Evolutionary conservation across 2,113 vertebrate genomes (phyloP).

Genomic region (Tachuris rubrigastra): DNA sequence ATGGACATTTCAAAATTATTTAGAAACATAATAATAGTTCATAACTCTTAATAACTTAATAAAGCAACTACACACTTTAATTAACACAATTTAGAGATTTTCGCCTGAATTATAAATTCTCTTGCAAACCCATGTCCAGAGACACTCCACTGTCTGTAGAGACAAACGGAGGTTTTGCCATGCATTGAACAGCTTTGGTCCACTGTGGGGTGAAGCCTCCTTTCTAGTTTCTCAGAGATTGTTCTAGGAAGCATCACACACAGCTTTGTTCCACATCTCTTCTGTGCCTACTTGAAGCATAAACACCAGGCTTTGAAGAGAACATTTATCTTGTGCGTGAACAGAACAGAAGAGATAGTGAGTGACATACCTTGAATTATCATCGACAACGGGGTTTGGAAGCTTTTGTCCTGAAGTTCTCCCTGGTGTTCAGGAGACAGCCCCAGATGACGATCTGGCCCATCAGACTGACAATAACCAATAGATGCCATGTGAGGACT

Average conservation of each 20-base stretch:
- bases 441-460: accelerated
- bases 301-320: background rate
- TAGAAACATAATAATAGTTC: background rate
- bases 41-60: background rate
- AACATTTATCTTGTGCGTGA: accelerated
- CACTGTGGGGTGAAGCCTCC: background rate
- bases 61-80: background rate
- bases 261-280: background rate
- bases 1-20: background rate
- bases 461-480: background rate
- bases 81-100: background rate
- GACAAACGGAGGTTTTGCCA: accelerated
- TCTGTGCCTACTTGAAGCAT: background rate
- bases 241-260: background rate
- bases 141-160: background rate
- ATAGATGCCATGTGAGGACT: accelerated
- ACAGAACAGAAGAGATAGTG: background rate
- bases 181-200: background rate
- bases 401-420: background rate
- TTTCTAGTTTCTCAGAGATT: background rate
- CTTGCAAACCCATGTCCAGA: background rate
- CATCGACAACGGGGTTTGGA: background rate
- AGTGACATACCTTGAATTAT: background rate
- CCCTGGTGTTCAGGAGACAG: background rate
- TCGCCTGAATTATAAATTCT: background rate